These are phyloP conservation scores for Corvus moneduloides DNA, from an alignment of 2,113 vertebrate genomes.

Conservation along the genomic window DNA sequence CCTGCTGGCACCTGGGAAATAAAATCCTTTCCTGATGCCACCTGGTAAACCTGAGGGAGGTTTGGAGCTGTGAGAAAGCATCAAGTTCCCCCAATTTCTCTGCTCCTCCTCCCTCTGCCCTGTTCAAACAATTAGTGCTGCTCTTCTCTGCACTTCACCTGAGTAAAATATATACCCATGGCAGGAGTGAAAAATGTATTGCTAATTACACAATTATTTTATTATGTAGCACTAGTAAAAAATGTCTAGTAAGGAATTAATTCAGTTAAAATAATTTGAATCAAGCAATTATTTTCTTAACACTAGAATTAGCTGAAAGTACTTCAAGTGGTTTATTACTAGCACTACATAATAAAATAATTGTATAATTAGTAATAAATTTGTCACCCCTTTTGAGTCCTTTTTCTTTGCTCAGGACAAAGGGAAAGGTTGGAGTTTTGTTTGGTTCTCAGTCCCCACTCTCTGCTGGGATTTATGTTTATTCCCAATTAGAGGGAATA, in stretches of 20 bases:
- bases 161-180: constrained; percentile 69
- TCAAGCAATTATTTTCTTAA: constrained; percentile 84
- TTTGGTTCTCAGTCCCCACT: not conserved
- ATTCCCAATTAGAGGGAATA: not conserved
- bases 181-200: constrained; percentile 74
- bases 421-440: constrained; percentile 33
- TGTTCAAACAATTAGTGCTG: not conserved
- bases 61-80: not conserved
- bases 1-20: not conserved
- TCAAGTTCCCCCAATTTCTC: not conserved
- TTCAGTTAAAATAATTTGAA: constrained; percentile 83
- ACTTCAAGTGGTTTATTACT: constrained; percentile 78
- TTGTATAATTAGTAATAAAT: constrained; percentile 83
- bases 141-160: constrained; percentile 43
- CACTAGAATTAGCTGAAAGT: constrained; percentile 77
- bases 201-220: constrained; percentile 81
- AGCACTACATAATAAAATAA: constrained; percentile 75
- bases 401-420: constrained; percentile 66
- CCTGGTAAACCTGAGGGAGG: not conserved
- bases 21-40: not conserved
- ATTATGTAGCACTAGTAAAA: constrained; percentile 78
- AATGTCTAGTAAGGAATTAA: constrained; percentile 82
- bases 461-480: constrained; percentile 29
- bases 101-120: not conserved
- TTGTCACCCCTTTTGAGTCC: constrained; percentile 71